A percentile compares a stretch with the other conserved stretches of the same genome.
Conservation (phyloP, 2,888 invertebrate species). For the Cephalotes varians region DNA sequence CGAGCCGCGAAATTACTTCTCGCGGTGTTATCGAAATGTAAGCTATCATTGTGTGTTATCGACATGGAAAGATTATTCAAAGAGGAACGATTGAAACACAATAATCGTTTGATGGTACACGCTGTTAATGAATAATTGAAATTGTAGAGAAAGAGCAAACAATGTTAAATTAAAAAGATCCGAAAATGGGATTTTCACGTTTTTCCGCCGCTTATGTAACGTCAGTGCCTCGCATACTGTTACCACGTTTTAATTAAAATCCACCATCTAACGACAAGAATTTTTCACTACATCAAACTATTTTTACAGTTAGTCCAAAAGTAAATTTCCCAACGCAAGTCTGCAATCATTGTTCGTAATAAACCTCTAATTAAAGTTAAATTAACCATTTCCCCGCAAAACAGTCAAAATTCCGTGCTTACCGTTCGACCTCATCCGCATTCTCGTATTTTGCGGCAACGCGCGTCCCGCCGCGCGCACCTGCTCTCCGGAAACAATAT, state of each 20-base stretch:
- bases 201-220: neutral
- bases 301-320: constrained; percentile 27
- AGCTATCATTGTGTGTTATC: constrained; percentile 13
- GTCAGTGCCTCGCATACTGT: neutral
- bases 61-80: constrained; percentile 31
- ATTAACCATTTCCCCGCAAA: constrained; percentile 45
- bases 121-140: constrained; percentile 3
- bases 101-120: constrained; percentile 27
- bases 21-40: constrained; percentile 29
- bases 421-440: neutral
- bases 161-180: constrained; percentile 39
- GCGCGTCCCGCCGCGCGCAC: constrained; percentile 43
- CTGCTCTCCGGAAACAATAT: constrained; percentile 67
- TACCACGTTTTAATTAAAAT: constrained; percentile 61
- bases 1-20: constrained; percentile 32
- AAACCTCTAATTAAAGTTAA: constrained; percentile 65
- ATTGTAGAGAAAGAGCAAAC: constrained; percentile 9
- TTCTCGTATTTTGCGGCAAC: constrained; percentile 21
- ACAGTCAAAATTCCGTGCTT: constrained; percentile 8
- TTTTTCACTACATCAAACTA: neutral
- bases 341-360: constrained; percentile 36
- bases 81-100: constrained; percentile 13
- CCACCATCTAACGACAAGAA: neutral
- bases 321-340: constrained; percentile 40
- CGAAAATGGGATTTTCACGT: constrained; percentile 9